Percentiles rank a stretch among this genome's conserved stretches.
These are phyloP conservation scores for Bothrops jararaca DNA, from an alignment of 2,113 vertebrate genomes.

Conservation along the genomic window DNA sequence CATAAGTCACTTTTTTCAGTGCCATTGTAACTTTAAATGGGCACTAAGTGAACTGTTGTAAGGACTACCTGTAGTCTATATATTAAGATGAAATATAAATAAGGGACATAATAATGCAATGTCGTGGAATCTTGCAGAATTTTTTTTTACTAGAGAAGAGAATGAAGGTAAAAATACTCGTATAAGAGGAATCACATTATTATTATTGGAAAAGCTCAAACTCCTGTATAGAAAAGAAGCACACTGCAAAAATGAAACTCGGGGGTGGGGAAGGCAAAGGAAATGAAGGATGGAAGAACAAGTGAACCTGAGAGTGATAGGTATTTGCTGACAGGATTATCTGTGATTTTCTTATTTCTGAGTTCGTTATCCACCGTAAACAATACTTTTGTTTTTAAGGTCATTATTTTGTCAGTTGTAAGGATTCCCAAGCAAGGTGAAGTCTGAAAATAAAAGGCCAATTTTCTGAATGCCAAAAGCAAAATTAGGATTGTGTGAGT, in stretches of 20 bases:
- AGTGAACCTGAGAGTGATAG: slow-evolving; percentile 54
- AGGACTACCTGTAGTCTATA: not conserved
- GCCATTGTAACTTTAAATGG: not conserved
- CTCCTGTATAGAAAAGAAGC: not conserved
- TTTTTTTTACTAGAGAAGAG: not conserved
- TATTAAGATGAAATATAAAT: not conserved
- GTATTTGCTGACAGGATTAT: slow-evolving; percentile 69
- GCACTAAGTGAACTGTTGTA: not conserved
- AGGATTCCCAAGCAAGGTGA: slow-evolving; percentile 51
- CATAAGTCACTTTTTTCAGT: not conserved
- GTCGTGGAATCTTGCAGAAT: not conserved
- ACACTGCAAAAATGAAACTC: slow-evolving; percentile 20
- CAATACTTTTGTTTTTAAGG: slow-evolving; percentile 53
- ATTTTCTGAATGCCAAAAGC: slow-evolving; percentile 54
- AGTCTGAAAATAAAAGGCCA: slow-evolving; percentile 58
- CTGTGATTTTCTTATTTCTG: slow-evolving; percentile 47
- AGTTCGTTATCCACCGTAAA: slow-evolving; percentile 47
- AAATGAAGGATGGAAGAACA: slow-evolving; percentile 57
- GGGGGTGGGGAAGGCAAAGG: slow-evolving; percentile 32
- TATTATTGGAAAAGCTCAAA: not conserved
- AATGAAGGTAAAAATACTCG: not conserved
- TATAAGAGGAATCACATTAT: slow-evolving; percentile 11
- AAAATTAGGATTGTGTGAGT: slow-evolving; percentile 58
- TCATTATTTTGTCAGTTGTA: slow-evolving; percentile 62
- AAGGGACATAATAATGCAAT: not conserved